phyloP scores from a whole-genome alignment of 2,888 invertebrate species.

The Agrotis clavis region DNA sequence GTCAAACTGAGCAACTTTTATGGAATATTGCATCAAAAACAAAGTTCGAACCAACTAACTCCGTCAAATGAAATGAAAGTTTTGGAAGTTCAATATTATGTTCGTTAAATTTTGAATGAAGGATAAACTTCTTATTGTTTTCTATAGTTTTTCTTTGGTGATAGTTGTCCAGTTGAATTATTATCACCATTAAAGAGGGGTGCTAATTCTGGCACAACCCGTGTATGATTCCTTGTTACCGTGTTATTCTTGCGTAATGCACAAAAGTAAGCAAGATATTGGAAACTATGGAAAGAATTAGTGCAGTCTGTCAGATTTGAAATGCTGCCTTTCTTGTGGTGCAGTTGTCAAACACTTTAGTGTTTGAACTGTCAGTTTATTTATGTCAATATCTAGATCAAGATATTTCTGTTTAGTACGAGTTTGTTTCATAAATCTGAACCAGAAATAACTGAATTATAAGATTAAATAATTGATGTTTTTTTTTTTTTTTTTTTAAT shows the following conservation, averaged over 20 bases:
- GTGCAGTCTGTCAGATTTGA: slow-evolving; percentile 33
- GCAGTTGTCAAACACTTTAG: slow-evolving; percentile 25
- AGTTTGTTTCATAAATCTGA: slow-evolving; percentile 12
- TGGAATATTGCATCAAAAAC: no score
- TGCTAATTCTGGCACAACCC: background rate
- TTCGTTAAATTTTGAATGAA: no score
- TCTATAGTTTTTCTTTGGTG: no score
- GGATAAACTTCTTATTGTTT: no score
- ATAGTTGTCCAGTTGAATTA: background rate
- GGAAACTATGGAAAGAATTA: slow-evolving; percentile 46
- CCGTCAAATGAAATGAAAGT: no score
- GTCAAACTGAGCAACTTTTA: background rate
- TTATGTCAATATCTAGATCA: slow-evolving; percentile 8
- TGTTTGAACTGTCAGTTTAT: slow-evolving; percentile 26
- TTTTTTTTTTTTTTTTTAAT: no score
- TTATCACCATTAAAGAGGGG: background rate
- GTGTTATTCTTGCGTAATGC: slow-evolving; percentile 36
- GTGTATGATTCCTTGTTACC: slow-evolving; percentile 42
- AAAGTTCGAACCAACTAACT: no score
- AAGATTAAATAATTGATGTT: background rate
- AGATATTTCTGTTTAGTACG: background rate
- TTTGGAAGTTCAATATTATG: no score
- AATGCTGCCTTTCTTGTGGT: slow-evolving; percentile 19
- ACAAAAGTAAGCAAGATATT: slow-evolving; percentile 47
- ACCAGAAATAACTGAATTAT: background rate